Percentiles rank a stretch among this genome's conserved stretches.
Evolutionary conservation across 2,888 invertebrate genomes (phyloP).

Genomic region (Euclidia mi): DNA sequence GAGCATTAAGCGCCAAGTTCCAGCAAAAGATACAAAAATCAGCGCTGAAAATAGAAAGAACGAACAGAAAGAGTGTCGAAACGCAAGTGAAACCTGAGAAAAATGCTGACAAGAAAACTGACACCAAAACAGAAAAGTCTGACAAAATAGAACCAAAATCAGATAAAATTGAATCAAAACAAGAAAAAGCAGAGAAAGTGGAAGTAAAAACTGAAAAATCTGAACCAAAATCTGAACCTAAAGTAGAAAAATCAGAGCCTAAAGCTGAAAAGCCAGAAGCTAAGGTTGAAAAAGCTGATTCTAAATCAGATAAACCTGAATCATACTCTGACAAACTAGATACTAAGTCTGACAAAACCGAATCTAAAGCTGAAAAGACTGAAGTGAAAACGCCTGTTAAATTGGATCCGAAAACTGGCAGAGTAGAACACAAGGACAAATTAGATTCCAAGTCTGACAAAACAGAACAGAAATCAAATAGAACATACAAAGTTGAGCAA

Average conservation of each 20-base stretch:
- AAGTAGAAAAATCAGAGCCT: constrained; percentile 13
- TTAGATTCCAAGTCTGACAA: constrained; percentile 32
- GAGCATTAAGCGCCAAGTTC: constrained; percentile 83
- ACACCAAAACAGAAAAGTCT: constrained; percentile 42
- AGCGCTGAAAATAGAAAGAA: constrained; percentile 72
- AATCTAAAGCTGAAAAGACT: constrained; percentile 54
- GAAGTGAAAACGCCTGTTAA: constrained; percentile 51
- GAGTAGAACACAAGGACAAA: constrained; percentile 38
- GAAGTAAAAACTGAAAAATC: constrained; percentile 32
- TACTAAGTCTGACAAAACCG: constrained; percentile 52
- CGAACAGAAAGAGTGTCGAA: constrained; percentile 78
- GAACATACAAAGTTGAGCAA: constrained; percentile 19
- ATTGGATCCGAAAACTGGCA: constrained; percentile 53
- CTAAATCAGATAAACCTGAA: constrained; percentile 31
- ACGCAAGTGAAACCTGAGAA: constrained; percentile 68
- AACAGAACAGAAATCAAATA: constrained; percentile 8
- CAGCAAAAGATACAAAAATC: constrained; percentile 74
- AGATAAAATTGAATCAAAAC: constrained; percentile 16
- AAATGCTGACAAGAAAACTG: constrained; percentile 69
- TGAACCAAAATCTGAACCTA: constrained; percentile 7
- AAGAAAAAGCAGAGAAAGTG: constrained; percentile 1
- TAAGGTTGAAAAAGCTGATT: constrained; percentile 28
- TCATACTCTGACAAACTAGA: constrained; percentile 43
- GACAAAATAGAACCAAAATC: constrained; percentile 24
- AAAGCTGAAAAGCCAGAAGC: constrained; percentile 16